These are phyloP conservation scores for Araneus ventricosus DNA, from an alignment of 1,140 invertebrate genomes.

Conservation along the genomic window DNA sequence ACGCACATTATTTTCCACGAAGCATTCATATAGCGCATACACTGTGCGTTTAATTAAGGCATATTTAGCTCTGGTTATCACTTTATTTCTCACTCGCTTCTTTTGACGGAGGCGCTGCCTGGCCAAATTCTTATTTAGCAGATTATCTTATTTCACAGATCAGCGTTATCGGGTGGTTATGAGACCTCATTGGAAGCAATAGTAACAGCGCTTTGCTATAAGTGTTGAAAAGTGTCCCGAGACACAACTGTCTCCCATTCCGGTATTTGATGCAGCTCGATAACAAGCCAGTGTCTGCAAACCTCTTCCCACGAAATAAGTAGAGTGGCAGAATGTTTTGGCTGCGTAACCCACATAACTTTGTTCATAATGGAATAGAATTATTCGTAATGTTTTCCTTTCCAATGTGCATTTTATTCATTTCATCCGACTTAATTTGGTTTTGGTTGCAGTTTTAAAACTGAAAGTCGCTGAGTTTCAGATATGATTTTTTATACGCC, in stretches of 20 bases:
- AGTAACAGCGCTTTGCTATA: neutral
- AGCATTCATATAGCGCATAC: no score
- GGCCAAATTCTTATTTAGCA: conserved; percentile 2
- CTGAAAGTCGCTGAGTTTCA: no score
- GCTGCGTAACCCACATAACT: neutral
- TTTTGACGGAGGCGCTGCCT: neutral
- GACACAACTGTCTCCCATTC: conserved; percentile 22
- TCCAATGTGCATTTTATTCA: no score
- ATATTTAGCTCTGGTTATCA: neutral
- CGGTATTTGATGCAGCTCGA: conserved; percentile 54
- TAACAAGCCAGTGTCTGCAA: conserved; percentile 23
- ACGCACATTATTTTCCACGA: no score
- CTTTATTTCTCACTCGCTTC: neutral
- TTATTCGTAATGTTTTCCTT: no score
- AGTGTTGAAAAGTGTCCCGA: conserved; percentile 31
- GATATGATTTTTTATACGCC: no score
- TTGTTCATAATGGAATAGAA: no score
- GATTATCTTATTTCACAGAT: neutral
- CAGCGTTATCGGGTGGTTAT: neutral
- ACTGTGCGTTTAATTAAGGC: neutral
- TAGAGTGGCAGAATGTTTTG: neutral
- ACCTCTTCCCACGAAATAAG: conserved; percentile 55
- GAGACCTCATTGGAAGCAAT: conserved; percentile 2
- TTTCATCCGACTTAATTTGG: no score
- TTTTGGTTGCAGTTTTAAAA: no score